A percentile compares a stretch with the other conserved stretches of the same genome.
Conservation (phyloP, 1,140 invertebrate species). For the Drosophila equinoxialis region DNA sequence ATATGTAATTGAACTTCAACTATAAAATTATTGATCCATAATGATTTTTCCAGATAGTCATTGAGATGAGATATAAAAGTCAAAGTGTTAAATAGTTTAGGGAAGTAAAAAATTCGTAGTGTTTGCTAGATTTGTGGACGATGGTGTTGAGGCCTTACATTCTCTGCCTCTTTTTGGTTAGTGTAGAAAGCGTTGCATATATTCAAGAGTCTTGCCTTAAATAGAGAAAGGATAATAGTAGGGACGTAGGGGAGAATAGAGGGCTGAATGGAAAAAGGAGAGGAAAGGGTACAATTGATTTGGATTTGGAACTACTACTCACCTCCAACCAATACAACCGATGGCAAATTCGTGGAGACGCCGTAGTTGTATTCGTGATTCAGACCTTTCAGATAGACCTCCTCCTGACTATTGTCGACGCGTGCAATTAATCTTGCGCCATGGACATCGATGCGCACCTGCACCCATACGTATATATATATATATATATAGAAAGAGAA, state of each 20-base stretch:
- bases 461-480: slow-evolving; percentile 26
- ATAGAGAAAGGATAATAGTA: slow-evolving; percentile 35
- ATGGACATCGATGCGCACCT: slow-evolving; percentile 92
- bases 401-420: slow-evolving; percentile 91
- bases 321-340: slow-evolving; percentile 95
- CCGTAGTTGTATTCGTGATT: slow-evolving; percentile 92
- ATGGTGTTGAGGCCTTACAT: slow-evolving; percentile 23
- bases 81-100: too few species aligned
- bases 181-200: slow-evolving; percentile 53
- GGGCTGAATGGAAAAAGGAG: too few species aligned
- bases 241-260: neutral
- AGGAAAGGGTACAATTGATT: slow-evolving; percentile 62
- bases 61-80: too few species aligned
- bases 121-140: neutral
- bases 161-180: slow-evolving; percentile 42
- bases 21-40: too few species aligned
- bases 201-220: slow-evolving; percentile 57
- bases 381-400: slow-evolving; percentile 91
- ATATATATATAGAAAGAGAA: slow-evolving; percentile 6
- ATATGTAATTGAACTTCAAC: too few species aligned
- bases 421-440: slow-evolving; percentile 90
- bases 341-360: slow-evolving; percentile 91
- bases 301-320: slow-evolving; percentile 74
- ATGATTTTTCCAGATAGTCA: too few species aligned
- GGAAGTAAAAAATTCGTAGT: slow-evolving; percentile 37